Conservation (phyloP, 2,113 vertebrate species). For the Trochalopteron elliotii region DNA sequence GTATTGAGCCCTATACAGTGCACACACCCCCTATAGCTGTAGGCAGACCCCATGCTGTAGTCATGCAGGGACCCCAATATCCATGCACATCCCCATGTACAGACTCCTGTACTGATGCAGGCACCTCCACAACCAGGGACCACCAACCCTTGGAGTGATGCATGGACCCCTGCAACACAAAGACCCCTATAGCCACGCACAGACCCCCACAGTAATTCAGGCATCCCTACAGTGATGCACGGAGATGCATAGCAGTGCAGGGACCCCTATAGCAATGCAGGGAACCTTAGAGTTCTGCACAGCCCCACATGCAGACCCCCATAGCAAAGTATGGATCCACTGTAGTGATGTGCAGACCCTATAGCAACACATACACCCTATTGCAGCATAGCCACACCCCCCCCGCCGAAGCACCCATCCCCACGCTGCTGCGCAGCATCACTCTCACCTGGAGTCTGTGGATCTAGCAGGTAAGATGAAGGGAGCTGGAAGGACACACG, state of each 20-base stretch:
- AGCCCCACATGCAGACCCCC: background rate
- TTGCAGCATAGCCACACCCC: background rate
- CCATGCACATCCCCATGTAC: background rate
- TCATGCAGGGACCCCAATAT: background rate
- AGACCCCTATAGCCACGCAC: background rate
- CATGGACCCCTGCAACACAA: background rate
- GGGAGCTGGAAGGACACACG: background rate
- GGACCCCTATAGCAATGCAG: background rate
- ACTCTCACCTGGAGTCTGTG: background rate
- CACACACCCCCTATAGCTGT: background rate
- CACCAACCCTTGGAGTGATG: too few species aligned
- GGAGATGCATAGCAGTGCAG: background rate
- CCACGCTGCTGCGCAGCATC: background rate
- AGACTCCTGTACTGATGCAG: background rate
- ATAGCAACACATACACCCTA: background rate
- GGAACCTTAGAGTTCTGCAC: background rate
- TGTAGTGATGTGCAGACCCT: background rate
- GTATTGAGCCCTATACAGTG: background rate
- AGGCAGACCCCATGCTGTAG: background rate
- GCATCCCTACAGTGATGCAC: background rate
- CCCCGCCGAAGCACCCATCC: background rate
- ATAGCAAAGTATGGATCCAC: background rate
- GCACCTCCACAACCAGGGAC: background rate
- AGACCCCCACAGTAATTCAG: background rate
- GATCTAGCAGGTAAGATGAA: background rate